phyloP scores from a whole-genome alignment of 2,888 invertebrate species.

The Cecidostiba fungosa region DNA sequence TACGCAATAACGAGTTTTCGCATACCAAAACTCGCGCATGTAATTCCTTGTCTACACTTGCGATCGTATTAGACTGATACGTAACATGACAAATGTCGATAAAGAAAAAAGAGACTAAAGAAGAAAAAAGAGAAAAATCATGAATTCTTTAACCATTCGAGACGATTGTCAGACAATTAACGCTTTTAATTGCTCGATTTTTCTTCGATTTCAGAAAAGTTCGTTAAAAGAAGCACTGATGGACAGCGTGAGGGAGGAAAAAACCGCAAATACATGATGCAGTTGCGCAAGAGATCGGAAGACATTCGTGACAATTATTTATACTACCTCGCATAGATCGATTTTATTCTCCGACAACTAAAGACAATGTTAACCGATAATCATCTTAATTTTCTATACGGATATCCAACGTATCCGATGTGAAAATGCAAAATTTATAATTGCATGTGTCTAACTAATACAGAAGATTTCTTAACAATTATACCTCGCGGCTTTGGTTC shows the following conservation, averaged over 20 bases:
- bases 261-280: neutral
- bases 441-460: neutral
- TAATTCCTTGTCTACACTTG: slow-evolving; percentile 20
- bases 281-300: neutral
- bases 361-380: neutral
- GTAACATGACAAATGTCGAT: slow-evolving; percentile 7
- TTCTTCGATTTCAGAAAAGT: neutral
- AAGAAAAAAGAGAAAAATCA: neutral
- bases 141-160: neutral
- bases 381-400: neutral
- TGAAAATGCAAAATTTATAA: neutral
- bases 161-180: neutral
- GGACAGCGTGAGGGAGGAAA: neutral
- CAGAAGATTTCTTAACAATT: no score
- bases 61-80: neutral
- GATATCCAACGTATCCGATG: neutral
- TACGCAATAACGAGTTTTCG: slow-evolving; percentile 9
- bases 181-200: neutral
- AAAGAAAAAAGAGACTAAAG: neutral
- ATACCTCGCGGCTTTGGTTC: no score
- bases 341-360: neutral
- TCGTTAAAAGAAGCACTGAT: neutral
- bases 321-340: neutral
- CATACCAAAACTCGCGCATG: slow-evolving; percentile 10
- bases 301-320: slow-evolving; percentile 11